phyloP scores from a whole-genome alignment of 2,888 invertebrate species.

The Crioceris asparagi region DNA sequence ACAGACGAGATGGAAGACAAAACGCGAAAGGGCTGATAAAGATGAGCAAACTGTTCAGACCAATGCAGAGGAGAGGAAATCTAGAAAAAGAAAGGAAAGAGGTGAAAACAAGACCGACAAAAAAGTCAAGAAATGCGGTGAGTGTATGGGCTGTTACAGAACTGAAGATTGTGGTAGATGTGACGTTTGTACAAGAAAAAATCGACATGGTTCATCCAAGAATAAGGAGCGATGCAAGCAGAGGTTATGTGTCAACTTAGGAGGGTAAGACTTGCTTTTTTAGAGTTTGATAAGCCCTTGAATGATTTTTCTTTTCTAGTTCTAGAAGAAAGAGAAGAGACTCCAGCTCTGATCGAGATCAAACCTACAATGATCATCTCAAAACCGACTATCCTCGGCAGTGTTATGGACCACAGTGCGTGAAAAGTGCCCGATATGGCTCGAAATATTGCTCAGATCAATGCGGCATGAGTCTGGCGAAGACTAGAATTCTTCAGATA shows the following conservation, averaged over 20 bases:
- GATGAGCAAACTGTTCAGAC: conserved; percentile 22
- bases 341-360: conserved; percentile 36
- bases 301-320: conserved; percentile 22
- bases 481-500: conserved; percentile 72
- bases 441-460: conserved; percentile 92
- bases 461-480: conserved; percentile 84
- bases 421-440: conserved; percentile 57
- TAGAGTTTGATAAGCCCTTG: too few relatives aligned
- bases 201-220: conserved; percentile 26
- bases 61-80: conserved; percentile 27
- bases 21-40: conserved; percentile 21
- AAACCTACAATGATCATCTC: conserved; percentile 42
- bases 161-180: conserved; percentile 62
- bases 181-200: conserved; percentile 45
- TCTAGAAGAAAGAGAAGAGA: conserved; percentile 31
- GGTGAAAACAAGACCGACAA: conserved; percentile 35
- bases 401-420: conserved; percentile 87
- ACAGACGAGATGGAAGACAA: conserved; percentile 43
- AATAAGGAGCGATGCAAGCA: conserved; percentile 42
- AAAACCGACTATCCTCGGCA: conserved; percentile 59
- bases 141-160: conserved; percentile 62
- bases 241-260: conserved; percentile 39
- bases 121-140: conserved; percentile 54
- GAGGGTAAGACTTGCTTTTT: conserved; percentile 25
- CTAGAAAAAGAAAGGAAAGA: conserved; percentile 30